Evolutionary conservation across 1,140 invertebrate species (phyloP).

Genomic region (Drosophila aff.): DNA sequence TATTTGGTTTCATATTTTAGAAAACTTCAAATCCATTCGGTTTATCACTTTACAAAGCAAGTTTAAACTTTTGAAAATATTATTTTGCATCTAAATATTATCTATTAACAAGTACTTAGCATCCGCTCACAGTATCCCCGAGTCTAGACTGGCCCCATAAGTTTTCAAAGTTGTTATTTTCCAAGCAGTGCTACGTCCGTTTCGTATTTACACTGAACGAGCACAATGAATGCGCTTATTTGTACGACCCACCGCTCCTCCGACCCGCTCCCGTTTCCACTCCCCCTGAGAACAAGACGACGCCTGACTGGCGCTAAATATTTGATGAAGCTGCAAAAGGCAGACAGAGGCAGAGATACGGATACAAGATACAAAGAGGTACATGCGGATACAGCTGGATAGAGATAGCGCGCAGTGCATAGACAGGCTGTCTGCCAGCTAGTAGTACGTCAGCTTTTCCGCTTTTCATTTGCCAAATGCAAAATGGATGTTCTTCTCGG

Average conservation of each 20-base stretch:
- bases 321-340: constrained; percentile 74
- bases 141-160: constrained; percentile 4
- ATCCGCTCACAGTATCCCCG: constrained; percentile 13
- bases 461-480: constrained; percentile 73
- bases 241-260: constrained; percentile 15
- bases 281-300: constrained; percentile 31
- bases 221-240: constrained; percentile 72
- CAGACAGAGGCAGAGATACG: constrained; percentile 42
- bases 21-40: neutral
- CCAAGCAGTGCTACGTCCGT: constrained; percentile 71
- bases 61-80: neutral
- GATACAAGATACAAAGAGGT: constrained; percentile 32
- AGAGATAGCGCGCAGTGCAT: constrained; percentile 26
- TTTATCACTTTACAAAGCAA: neutral
- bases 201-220: constrained; percentile 78
- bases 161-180: constrained; percentile 50
- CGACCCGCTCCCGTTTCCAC: neutral
- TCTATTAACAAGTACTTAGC: no score
- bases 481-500: constrained; percentile 62
- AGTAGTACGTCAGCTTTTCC: constrained; percentile 43
- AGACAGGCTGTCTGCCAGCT: constrained; percentile 51
- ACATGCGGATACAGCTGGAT: constrained; percentile 25
- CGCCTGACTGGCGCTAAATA: constrained; percentile 73
- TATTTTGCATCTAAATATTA: neutral
- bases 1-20: neutral